Evolutionary conservation across 1,140 invertebrate genomes (phyloP).

Genomic region (Hestina assimilis): DNA sequence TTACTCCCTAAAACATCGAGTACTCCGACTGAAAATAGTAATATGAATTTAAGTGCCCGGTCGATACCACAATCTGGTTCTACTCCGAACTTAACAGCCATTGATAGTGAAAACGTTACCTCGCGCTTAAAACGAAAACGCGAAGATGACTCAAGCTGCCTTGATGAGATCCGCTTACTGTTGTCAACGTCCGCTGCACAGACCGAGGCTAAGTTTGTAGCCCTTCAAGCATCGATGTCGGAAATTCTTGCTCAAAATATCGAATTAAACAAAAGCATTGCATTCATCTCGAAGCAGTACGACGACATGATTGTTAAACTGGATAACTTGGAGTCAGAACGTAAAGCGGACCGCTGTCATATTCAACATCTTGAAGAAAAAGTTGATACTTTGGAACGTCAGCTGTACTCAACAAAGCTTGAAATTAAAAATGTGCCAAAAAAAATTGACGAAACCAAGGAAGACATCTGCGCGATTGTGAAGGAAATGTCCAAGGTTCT

Average conservation of each 20-base stretch:
- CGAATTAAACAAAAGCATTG: neutral
- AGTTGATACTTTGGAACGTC: neutral
- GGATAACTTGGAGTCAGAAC: neutral
- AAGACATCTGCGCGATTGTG: neutral
- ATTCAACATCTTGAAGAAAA: neutral
- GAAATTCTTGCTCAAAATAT: neutral
- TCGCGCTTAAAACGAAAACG: neutral
- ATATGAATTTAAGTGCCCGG: too few species aligned
- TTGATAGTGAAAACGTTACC: neutral
- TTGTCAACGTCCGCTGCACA: neutral
- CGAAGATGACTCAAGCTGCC: too few species aligned
- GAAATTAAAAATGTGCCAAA: constrained; percentile 9
- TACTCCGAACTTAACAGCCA: too few species aligned
- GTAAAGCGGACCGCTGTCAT: neutral
- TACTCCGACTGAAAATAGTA: too few species aligned
- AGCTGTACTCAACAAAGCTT: neutral
- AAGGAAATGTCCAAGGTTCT: neutral
- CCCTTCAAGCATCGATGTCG: neutral
- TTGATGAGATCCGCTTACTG: neutral
- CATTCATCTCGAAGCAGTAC: neutral
- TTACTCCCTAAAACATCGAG: too few species aligned
- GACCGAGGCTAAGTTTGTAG: neutral
- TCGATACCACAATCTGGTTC: too few species aligned
- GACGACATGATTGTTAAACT: neutral
- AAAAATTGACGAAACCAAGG: neutral